These are phyloP conservation scores for Pithys albifrons DNA, from an alignment of 2,113 vertebrate species.

Conservation along the genomic window DNA sequence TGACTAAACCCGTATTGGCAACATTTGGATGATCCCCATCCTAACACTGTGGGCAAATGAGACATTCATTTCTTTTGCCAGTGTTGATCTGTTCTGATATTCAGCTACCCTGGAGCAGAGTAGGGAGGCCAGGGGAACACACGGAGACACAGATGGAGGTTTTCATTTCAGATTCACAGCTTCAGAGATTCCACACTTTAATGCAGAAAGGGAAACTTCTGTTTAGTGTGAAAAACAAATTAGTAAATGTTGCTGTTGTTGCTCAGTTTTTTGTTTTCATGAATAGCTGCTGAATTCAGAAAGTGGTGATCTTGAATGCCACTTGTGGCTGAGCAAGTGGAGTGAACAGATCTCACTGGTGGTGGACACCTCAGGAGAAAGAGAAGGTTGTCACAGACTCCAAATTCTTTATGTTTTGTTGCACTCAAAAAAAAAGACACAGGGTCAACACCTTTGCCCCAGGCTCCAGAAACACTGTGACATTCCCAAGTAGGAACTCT, in stretches of 20 bases:
- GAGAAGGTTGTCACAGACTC: background rate
- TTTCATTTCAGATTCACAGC: slow-evolving; percentile 62
- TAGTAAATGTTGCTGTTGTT: slow-evolving; percentile 55
- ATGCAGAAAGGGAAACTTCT: slow-evolving; percentile 43
- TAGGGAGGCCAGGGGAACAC: slow-evolving; percentile 50
- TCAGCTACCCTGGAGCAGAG: slow-evolving; percentile 32
- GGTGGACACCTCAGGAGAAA: background rate
- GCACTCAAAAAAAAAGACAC: background rate
- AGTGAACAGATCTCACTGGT: background rate
- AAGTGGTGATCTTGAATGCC: background rate
- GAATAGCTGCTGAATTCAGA: background rate
- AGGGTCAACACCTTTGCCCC: background rate
- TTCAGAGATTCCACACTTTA: slow-evolving; percentile 38
- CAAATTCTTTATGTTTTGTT: background rate
- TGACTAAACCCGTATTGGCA: background rate
- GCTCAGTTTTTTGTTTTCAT: slow-evolving; percentile 45
- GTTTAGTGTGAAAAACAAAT: slow-evolving; percentile 63
- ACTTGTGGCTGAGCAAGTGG: background rate
- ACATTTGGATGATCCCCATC: background rate
- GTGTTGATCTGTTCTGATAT: slow-evolving; percentile 37
- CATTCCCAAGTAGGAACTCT: background rate
- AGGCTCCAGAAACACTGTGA: background rate
- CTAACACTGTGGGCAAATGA: background rate
- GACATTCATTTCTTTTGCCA: background rate
- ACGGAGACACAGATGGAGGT: slow-evolving; percentile 58